phyloP scores from a whole-genome alignment of 2,888 invertebrate species.

The Bombylius discolor region DNA sequence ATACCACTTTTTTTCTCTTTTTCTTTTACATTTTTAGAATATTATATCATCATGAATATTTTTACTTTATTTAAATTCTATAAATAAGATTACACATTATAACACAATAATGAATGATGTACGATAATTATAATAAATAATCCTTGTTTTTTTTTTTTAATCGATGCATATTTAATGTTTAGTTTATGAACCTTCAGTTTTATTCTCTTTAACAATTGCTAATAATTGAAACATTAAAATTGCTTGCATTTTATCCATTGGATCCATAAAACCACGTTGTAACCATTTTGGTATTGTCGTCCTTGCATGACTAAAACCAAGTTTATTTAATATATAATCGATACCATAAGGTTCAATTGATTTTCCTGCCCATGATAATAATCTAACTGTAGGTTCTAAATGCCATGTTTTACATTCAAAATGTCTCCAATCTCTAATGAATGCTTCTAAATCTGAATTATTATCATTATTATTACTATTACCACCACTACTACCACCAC shows the following conservation, averaged over 20 bases:
- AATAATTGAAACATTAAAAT: conserved; percentile 63
- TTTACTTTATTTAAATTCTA: no score
- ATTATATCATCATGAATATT: no score
- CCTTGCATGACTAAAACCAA: conserved; percentile 93
- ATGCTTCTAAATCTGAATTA: conserved; percentile 43
- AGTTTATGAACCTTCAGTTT: conserved; percentile 19
- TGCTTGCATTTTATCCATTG: conserved; percentile 82
- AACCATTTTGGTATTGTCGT: conserved; percentile 99
- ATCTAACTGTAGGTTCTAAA: conserved; percentile 80
- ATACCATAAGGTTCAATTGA: conserved; percentile 97
- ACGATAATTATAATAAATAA: no score
- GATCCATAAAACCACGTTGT: conserved; percentile 96
- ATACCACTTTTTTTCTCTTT: no score
- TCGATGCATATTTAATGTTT: no score
- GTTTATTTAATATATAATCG: conserved; percentile 93
- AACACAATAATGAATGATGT: no score
- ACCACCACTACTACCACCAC: neutral
- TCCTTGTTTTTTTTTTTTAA: no score
- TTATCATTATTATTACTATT: neutral
- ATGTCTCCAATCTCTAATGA: conserved; percentile 75
- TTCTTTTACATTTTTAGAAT: no score
- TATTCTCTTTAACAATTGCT: conserved; percentile 42
- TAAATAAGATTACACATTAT: no score
- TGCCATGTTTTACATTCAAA: conserved; percentile 95
- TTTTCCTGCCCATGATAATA: conserved; percentile 84